Evolutionary conservation across 2,797 vertebrate genomes (phyloP).

Genomic region (Sebastes taczanowskii): DNA sequence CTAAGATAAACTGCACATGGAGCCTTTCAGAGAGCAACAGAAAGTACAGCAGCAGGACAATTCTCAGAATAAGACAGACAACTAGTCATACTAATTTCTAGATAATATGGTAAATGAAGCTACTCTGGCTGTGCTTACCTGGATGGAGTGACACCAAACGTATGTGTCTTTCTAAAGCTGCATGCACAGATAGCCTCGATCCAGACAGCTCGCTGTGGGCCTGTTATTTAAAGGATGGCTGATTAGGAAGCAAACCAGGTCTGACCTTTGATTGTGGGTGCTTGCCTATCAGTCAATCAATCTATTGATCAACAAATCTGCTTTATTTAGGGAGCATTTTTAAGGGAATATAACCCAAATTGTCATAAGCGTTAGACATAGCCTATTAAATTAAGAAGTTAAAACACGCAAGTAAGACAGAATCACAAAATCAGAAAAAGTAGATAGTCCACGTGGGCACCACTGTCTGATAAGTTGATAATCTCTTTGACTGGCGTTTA

Average conservation of each 20-base stretch:
- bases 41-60: background rate
- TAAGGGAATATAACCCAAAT: background rate
- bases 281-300: conserved; percentile 13
- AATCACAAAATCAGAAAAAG: background rate
- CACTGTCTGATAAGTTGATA: background rate
- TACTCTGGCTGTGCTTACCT: conserved; percentile 22
- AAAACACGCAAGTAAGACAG: background rate
- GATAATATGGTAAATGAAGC: conserved; percentile 1
- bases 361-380: background rate
- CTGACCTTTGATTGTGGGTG: conserved; percentile 76
- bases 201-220: conserved; percentile 54
- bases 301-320: background rate
- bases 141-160: conserved; percentile 28
- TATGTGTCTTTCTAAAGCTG: conserved; percentile 49
- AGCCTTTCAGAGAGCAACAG: background rate
- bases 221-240: conserved; percentile 77
- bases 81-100: background rate
- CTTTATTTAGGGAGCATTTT: background rate
- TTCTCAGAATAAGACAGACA: background rate
- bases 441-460: background rate
- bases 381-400: background rate
- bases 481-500: background rate
- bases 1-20: background rate
- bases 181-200: conserved; percentile 53
- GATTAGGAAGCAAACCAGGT: conserved; percentile 77